Base-by-base conservation (phyloP, 2,888 invertebrate species). In the Lottia scabra region DNA sequence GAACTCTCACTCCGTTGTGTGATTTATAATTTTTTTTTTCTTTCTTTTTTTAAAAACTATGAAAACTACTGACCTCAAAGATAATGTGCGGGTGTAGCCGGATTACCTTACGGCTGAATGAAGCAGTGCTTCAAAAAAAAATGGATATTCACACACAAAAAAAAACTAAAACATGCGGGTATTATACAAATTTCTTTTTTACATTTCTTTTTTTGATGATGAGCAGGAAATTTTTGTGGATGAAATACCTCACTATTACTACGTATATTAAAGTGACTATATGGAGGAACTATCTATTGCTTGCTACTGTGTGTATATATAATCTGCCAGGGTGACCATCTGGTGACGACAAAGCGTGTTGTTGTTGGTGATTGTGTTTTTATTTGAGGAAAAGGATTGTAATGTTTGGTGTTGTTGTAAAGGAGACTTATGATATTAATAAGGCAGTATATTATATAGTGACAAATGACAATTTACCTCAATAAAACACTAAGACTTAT, bases 1-100 rank as follows among this genome's bases (percentile, higher is more conserved):
- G 15, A 56, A 56, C 56, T 56, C 56, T 56, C 56, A 56, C 56
- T 56, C 56, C 23, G 56, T 56, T 56, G 56, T 56, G 56, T 56
- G 56, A 56, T 56, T 56, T 56, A 23, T 56, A 56, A 56, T 56
- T 23, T 56, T 56, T 56, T 56, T 56, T 56, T 56, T n/a, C n/a
- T 56, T 38, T 38, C 38, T 38, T 56, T 23, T 56, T 56, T 56
- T 23, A 19, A 56, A 56, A 56, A 23, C 19, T 56, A 56, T 56
- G 56, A 56, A 56, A 56, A 56, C 56, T 19, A 56, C 56, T 56
- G 56, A 56, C 56, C 56, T 56, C 56, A 56, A 56, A 23, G 19
- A 56, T 56, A 13, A 56, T 19, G 56, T 56, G 56, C 56, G 56
- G 56, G 56, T 56, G 56, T 56, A 56, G 56, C 56, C 56, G 56